Evolutionary conservation across 2,113 vertebrate genomes (phyloP).

Genomic region (Tympanuchus pallidicinctus): DNA sequence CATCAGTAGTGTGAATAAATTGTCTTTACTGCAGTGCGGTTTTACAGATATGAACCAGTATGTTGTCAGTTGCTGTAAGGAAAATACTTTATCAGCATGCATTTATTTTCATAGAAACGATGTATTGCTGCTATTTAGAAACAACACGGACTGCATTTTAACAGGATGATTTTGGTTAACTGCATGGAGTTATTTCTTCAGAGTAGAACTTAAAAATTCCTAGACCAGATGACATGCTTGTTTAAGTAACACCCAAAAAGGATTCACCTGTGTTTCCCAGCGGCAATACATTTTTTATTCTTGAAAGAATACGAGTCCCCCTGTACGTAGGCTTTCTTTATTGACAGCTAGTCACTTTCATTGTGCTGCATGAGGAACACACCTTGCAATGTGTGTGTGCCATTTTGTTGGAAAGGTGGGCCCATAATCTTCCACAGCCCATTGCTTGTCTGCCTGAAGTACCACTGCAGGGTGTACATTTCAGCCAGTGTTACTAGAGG

Average conservation of each 20-base stretch:
- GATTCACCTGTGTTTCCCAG: neutral
- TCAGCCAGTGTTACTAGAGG: neutral
- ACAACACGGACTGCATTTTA: neutral
- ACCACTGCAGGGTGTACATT: neutral
- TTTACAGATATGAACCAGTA: neutral
- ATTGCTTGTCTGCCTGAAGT: neutral
- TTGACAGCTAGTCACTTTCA: neutral
- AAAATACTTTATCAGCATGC: neutral
- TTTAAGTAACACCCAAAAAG: rapidly evolving
- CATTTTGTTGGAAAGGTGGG: neutral
- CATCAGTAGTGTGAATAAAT: neutral
- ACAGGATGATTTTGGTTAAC: neutral
- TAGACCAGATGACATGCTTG: neutral
- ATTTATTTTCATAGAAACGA: neutral
- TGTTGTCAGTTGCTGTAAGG: neutral
- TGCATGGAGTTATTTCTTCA: neutral
- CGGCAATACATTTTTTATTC: neutral
- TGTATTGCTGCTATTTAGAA: neutral
- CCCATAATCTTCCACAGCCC: neutral
- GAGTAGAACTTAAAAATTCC: neutral
- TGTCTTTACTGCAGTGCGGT: neutral
- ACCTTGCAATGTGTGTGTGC: neutral
- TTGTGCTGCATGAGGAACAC: neutral
- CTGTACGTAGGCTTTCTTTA: neutral
- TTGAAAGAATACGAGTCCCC: neutral